phyloP scores from a whole-genome alignment of 1,140 invertebrate genomes.

The Aphaenogaster floridana region DNA sequence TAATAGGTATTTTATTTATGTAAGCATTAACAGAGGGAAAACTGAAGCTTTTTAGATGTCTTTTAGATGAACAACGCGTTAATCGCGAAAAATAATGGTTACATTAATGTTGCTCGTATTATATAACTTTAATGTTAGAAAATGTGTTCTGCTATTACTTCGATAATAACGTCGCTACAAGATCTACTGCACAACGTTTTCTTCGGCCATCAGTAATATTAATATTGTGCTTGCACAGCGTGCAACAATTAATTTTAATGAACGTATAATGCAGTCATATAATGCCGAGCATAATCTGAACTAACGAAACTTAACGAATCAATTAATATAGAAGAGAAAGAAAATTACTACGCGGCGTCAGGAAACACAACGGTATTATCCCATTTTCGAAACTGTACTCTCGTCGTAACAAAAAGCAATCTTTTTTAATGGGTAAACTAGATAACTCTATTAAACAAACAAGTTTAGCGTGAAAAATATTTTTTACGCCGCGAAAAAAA shows the following conservation, averaged over 20 bases:
- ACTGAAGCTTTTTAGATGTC: background rate
- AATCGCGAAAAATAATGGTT: background rate
- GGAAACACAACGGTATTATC: slow-evolving; percentile 24
- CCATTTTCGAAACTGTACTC: slow-evolving; percentile 27
- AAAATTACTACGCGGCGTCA: background rate
- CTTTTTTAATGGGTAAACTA: background rate
- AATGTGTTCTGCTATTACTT: background rate
- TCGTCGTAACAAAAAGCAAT: slow-evolving; percentile 1
- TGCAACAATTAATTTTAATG: slow-evolving; percentile 51
- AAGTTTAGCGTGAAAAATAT: background rate
- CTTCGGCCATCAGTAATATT: slow-evolving; percentile 6
- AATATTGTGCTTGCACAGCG: slow-evolving; percentile 18
- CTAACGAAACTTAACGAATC: slow-evolving; percentile 38
- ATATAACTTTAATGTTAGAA: background rate
- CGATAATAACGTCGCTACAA: background rate
- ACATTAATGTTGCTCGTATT: background rate
- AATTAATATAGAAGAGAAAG: slow-evolving; percentile 33
- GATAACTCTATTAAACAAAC: background rate
- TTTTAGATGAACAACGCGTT: background rate
- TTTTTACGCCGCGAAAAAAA: background rate
- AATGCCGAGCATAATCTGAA: background rate
- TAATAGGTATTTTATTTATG: slow-evolving; percentile 11
- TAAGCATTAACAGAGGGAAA: background rate
- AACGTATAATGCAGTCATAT: slow-evolving; percentile 31
- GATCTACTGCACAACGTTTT: background rate